phyloP scores from a whole-genome alignment of 2,888 invertebrate genomes.

The Abrostola tripartita region DNA sequence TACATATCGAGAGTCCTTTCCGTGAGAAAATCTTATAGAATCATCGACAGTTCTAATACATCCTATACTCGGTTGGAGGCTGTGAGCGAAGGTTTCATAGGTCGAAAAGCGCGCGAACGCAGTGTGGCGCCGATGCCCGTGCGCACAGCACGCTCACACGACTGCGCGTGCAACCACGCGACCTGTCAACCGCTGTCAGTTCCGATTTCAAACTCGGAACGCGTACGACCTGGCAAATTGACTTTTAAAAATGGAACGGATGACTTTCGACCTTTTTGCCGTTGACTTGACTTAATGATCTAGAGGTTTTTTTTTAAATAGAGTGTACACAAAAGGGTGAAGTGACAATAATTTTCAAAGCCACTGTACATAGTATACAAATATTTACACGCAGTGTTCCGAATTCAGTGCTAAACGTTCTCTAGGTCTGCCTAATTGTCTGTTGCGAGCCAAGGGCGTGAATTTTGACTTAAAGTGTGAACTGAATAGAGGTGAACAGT shows the following conservation, averaged over 20 bases:
- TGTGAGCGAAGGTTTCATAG: constrained; percentile 81
- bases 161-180: constrained; percentile 75
- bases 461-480: constrained; percentile 82
- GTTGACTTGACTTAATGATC: constrained; percentile 65
- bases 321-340: constrained; percentile 49
- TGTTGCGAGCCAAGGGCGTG: constrained; percentile 83
- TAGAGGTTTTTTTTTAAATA: constrained; percentile 45
- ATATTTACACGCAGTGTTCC: constrained; percentile 73
- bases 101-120: constrained; percentile 88
- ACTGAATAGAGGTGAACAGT: constrained; percentile 77
- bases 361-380: constrained; percentile 43
- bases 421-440: constrained; percentile 79
- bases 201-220: constrained; percentile 71
- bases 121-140: constrained; percentile 85
- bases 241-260: constrained; percentile 75
- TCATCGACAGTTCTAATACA: constrained; percentile 77
- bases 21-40: constrained; percentile 82
- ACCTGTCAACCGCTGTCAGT: constrained; percentile 77
- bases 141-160: constrained; percentile 85
- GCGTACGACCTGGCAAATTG: constrained; percentile 54
- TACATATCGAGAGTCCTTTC: constrained; percentile 78
- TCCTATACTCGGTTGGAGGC: constrained; percentile 75
- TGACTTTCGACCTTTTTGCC: constrained; percentile 66
- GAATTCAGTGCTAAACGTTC: constrained; percentile 82
- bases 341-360: constrained; percentile 52